Percentiles rank a stretch among this genome's conserved stretches.
Conservation (phyloP, 35 echinoderm and acorn worm genomes). For the Chiridota heheva region DNA sequence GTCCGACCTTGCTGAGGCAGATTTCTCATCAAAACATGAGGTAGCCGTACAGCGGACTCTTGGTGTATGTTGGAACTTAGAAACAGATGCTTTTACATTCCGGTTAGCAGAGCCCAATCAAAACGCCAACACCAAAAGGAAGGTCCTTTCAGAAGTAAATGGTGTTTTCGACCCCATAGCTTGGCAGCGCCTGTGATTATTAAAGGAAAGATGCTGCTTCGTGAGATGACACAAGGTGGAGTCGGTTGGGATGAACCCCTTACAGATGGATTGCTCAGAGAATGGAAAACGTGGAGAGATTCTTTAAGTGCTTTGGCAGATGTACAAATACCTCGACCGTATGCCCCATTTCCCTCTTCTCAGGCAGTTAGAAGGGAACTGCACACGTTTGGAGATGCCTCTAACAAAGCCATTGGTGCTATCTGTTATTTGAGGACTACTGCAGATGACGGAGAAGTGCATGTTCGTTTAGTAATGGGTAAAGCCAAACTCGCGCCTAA, state of each 20-base stretch:
- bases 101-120: neutral
- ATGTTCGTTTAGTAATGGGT: constrained; percentile 55
- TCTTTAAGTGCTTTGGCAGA: constrained; percentile 15
- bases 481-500: constrained; percentile 53
- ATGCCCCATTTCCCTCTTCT: neutral
- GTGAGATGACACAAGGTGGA: constrained; percentile 31
- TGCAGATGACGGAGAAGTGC: neutral
- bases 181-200: constrained; percentile 44
- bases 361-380: constrained; percentile 14
- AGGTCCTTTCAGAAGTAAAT: constrained; percentile 32
- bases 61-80: constrained; percentile 38
- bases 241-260: constrained; percentile 42
- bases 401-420: constrained; percentile 46
- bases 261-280: neutral
- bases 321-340: constrained; percentile 22
- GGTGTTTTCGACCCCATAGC: constrained; percentile 46
- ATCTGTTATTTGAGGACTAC: constrained; percentile 27
- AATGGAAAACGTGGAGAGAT: constrained; percentile 42
- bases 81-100: constrained; percentile 38
- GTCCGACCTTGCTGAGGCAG: constrained; percentile 26
- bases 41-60: constrained; percentile 31
- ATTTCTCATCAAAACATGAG: constrained; percentile 26
- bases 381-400: constrained; percentile 45
- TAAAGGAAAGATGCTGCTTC: constrained; percentile 38
- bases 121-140: constrained; percentile 10